Evolutionary conservation across 2,888 invertebrate species (phyloP).

Genomic region (Rhopalosiphum nymphaeae): DNA sequence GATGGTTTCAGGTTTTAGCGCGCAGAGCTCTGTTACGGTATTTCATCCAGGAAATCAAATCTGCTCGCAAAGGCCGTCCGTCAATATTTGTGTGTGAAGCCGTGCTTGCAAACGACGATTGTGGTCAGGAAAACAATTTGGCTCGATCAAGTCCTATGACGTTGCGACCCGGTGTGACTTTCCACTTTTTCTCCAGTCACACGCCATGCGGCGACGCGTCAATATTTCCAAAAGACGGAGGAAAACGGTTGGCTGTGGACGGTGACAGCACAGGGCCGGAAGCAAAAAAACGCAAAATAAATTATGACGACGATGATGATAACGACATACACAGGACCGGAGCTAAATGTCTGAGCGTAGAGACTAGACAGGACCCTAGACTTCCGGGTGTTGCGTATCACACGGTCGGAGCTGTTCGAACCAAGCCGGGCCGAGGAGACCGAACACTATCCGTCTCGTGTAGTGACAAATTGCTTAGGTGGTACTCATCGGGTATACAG

Average conservation of each 20-base stretch:
- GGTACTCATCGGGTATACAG: constrained; percentile 88
- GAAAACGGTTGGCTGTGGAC: background rate
- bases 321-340: constrained; percentile 82
- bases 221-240: constrained; percentile 76
- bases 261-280: background rate
- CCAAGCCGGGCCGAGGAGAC: constrained; percentile 82
- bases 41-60: constrained; percentile 77
- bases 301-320: background rate
- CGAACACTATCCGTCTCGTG: constrained; percentile 91
- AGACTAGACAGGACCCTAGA: constrained; percentile 75
- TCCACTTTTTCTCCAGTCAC: constrained; percentile 89
- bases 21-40: constrained; percentile 86
- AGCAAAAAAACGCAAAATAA: constrained; percentile 13
- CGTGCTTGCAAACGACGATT: constrained; percentile 51
- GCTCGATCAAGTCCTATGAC: constrained; percentile 54
- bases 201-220: constrained; percentile 95
- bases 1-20: constrained; percentile 77
- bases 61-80: constrained; percentile 69
- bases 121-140: background rate
- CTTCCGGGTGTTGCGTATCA: constrained; percentile 77
- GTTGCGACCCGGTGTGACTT: constrained; percentile 76
- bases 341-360: constrained; percentile 82
- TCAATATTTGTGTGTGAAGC: constrained; percentile 64
- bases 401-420: constrained; percentile 74
- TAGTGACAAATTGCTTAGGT: constrained; percentile 92